These are phyloP conservation scores for Torymus auratus DNA, from an alignment of 2,888 invertebrate species.

Conservation along the genomic window DNA sequence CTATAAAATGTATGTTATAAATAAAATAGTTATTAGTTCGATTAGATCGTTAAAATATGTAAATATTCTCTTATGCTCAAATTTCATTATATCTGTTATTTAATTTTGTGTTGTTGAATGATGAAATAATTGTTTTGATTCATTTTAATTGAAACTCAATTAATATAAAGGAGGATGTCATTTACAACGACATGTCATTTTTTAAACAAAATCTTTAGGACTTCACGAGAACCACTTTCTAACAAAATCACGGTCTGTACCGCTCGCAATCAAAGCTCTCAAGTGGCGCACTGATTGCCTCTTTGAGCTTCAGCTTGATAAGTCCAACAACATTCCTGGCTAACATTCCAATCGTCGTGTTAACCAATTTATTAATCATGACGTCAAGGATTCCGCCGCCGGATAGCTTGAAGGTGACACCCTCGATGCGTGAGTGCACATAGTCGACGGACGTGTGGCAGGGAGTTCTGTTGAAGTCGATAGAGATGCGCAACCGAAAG, in stretches of 20 bases:
- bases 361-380: not conserved
- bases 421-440: not conserved
- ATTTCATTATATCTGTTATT: too few species aligned
- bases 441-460: not conserved
- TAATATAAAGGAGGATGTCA: too few species aligned
- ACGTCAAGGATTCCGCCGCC: not conserved
- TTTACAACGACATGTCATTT: too few species aligned
- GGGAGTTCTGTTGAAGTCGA: conserved; percentile 10
- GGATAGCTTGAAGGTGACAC: not conserved
- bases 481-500: not conserved
- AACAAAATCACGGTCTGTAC: conserved; percentile 55
- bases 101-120: too few species aligned
- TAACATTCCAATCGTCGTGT: not conserved
- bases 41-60: too few species aligned
- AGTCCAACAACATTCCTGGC: not conserved
- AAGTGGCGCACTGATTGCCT: conserved; percentile 26
- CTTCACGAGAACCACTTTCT: too few species aligned
- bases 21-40: too few species aligned
- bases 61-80: too few species aligned
- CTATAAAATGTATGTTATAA: too few species aligned
- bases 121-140: too few species aligned
- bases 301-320: conserved; percentile 3
- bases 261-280: conserved; percentile 60
- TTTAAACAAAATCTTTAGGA: too few species aligned
- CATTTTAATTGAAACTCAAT: too few species aligned